A percentile compares a stretch with the other conserved stretches of the same genome.
Evolutionary conservation across 2,888 invertebrate species (phyloP).

Genomic region (Brenthis hecate): DNA sequence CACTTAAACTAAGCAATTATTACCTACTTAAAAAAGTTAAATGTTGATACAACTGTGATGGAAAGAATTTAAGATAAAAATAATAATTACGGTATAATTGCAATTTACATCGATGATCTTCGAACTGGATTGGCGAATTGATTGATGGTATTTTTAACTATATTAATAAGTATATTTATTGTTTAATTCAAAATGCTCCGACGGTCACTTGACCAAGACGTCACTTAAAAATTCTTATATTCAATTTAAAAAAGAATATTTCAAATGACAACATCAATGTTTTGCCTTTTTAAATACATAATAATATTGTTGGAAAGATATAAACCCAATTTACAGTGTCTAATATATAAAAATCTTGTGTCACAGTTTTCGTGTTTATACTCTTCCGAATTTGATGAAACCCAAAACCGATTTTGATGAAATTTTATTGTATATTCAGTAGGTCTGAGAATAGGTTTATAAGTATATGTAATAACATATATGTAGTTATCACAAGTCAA

Average conservation of each 20-base stretch:
- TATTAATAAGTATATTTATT: conserved; percentile 24
- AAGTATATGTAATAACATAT: too few relatives aligned
- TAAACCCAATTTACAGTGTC: too few relatives aligned
- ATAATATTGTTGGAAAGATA: too few relatives aligned
- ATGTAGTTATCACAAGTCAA: too few relatives aligned
- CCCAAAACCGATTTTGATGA: too few relatives aligned
- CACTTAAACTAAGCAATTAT: not conserved
- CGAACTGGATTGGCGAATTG: conserved; percentile 22
- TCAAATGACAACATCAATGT: not conserved
- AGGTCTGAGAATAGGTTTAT: too few relatives aligned
- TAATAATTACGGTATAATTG: conserved; percentile 22
- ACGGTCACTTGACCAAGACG: conserved; percentile 10
- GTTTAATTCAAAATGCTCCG: conserved; percentile 23
- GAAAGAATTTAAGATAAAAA: conserved; percentile 9
- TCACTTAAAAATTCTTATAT: too few relatives aligned
- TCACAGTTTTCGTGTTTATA: too few relatives aligned
- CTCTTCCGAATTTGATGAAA: too few relatives aligned
- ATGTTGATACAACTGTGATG: not conserved
- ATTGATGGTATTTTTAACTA: conserved; percentile 31
- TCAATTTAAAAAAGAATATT: not conserved
- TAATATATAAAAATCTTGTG: too few relatives aligned
- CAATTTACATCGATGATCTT: conserved; percentile 26
- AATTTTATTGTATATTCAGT: too few relatives aligned
- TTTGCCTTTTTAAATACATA: not conserved
- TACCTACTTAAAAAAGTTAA: not conserved